These are phyloP conservation scores for Timandra comae DNA, from an alignment of 2,888 invertebrate genomes.

Conservation along the genomic window DNA sequence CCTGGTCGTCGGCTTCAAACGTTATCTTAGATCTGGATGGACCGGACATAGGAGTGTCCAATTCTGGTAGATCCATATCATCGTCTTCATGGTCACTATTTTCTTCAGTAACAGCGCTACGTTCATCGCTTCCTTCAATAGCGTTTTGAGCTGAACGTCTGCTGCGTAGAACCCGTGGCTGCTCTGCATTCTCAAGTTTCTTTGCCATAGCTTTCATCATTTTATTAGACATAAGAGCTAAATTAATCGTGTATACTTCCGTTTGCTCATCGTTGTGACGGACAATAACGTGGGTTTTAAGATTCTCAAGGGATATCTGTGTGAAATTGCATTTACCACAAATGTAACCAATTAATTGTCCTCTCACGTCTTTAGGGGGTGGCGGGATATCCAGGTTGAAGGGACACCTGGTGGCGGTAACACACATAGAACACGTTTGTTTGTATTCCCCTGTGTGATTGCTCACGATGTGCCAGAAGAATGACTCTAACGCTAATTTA, in stretches of 20 bases:
- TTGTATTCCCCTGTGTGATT: slow-evolving; percentile 88
- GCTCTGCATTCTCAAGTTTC: slow-evolving; percentile 16
- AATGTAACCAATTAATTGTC: slow-evolving; percentile 76
- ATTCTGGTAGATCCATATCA: not conserved
- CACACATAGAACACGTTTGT: slow-evolving; percentile 79
- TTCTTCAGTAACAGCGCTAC: slow-evolving; percentile 32
- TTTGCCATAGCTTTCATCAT: slow-evolving; percentile 30
- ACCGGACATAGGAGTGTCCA: too few relatives aligned
- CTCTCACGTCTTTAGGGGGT: slow-evolving; percentile 51
- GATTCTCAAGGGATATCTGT: slow-evolving; percentile 78
- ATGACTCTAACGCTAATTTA: slow-evolving; percentile 53
- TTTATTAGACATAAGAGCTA: slow-evolving; percentile 46
- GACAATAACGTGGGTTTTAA: slow-evolving; percentile 78
- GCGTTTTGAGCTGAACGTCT: slow-evolving; percentile 34
- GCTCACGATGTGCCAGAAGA: slow-evolving; percentile 83
- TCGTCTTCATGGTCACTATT: slow-evolving; percentile 16
- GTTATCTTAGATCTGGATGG: slow-evolving; percentile 1
- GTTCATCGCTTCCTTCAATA: slow-evolving; percentile 31
- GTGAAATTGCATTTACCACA: slow-evolving; percentile 85
- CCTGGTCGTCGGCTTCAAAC: slow-evolving; percentile 10
- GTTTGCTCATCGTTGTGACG: slow-evolving; percentile 72
- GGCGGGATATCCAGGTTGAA: slow-evolving; percentile 58
- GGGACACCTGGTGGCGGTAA: slow-evolving; percentile 42
- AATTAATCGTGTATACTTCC: slow-evolving; percentile 60
- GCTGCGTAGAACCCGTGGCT: slow-evolving; percentile 37